Conservation (phyloP, 2,797 vertebrate species). For the Tamandua tetradactyla region DNA sequence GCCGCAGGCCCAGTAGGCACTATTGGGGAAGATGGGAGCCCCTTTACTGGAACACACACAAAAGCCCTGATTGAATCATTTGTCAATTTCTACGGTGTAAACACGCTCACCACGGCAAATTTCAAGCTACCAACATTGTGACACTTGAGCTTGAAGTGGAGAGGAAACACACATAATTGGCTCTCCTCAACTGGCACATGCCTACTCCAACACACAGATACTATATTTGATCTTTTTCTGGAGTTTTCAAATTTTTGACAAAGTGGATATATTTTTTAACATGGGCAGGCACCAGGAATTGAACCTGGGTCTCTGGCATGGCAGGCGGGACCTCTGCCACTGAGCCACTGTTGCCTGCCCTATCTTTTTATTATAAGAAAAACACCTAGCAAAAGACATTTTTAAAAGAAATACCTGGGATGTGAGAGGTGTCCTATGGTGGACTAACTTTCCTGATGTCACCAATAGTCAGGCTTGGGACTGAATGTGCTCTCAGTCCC, state of each 20-base stretch:
- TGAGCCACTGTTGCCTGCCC: no score
- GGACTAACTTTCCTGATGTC: no score
- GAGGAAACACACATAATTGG: not conserved
- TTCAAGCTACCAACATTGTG: not conserved
- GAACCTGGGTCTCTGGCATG: no score
- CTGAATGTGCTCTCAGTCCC: no score
- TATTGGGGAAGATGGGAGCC: not conserved
- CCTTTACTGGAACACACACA: not conserved
- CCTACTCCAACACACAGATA: not conserved
- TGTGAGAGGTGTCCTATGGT: not conserved
- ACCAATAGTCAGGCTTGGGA: no score
- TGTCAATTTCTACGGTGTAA: not conserved
- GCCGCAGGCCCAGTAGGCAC: not conserved
- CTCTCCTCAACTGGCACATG: not conserved
- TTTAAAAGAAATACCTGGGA: not conserved
- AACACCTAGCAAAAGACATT: not conserved
- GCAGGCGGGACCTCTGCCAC: no score
- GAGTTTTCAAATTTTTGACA: constrained; percentile 6
- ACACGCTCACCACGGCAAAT: not conserved
- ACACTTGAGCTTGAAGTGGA: not conserved
- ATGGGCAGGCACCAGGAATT: no score
- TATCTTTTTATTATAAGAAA: not conserved
- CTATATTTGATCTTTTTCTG: not conserved
- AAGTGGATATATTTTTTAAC: no score
- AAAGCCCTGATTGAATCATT: not conserved